Percentiles rank a stretch among this genome's conserved stretches.
These are phyloP conservation scores for Euschistus heros DNA, from an alignment of 1,140 invertebrate genomes.

Conservation along the genomic window DNA sequence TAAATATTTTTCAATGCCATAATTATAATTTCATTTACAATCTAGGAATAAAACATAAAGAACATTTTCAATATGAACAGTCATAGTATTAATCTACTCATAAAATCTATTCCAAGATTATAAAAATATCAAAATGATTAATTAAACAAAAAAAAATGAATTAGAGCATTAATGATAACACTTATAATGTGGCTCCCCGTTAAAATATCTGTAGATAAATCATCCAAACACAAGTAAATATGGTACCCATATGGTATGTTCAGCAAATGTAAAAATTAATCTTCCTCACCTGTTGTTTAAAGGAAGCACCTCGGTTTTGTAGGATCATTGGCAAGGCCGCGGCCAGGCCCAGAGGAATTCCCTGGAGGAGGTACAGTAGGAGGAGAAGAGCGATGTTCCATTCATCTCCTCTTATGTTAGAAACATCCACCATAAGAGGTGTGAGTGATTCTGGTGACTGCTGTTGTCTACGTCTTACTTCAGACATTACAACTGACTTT, in stretches of 20 bases:
- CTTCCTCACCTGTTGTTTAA: slow-evolving; percentile 58
- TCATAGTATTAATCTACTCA: too few species aligned
- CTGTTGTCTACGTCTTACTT: slow-evolving; percentile 15
- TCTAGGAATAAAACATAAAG: not conserved
- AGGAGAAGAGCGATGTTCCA: slow-evolving; percentile 73
- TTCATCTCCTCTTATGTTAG: slow-evolving; percentile 56
- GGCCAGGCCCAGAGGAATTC: slow-evolving; percentile 87
- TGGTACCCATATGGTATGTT: too few species aligned
- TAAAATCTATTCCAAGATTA: too few species aligned
- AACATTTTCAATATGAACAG: not conserved
- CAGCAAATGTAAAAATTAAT: not conserved
- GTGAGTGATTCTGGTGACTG: not conserved
- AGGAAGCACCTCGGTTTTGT: slow-evolving; percentile 79
- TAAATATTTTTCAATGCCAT: too few species aligned
- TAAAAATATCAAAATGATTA: too few species aligned
- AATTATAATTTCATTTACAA: not conserved
- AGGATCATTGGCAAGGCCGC: slow-evolving; percentile 91
- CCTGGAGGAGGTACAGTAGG: slow-evolving; percentile 90
- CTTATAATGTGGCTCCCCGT: too few species aligned
- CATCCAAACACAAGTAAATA: too few species aligned
- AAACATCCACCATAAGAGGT: slow-evolving; percentile 1
- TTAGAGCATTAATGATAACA: too few species aligned
- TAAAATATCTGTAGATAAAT: too few species aligned
- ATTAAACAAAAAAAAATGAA: too few species aligned
- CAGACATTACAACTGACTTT: slow-evolving; percentile 8